Conservation (phyloP, 2,888 invertebrate species). For the Lottia gigantea region DNA sequence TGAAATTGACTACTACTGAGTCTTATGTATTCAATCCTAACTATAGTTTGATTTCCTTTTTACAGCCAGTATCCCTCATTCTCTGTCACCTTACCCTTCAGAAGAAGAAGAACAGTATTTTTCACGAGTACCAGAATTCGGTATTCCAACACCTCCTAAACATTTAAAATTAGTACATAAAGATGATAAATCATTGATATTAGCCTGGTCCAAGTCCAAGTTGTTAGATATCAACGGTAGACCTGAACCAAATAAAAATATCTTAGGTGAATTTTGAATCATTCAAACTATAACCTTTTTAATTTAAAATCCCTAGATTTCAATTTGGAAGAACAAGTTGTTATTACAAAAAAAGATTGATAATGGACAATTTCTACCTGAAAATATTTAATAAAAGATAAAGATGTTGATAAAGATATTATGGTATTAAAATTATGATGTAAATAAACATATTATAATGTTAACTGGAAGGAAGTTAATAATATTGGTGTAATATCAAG, state of each 20-base stretch:
- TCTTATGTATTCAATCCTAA: no score
- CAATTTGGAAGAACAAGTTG: no score
- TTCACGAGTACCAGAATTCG: slow-evolving; percentile 48
- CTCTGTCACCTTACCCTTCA: slow-evolving; percentile 58
- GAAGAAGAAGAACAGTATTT: slow-evolving; percentile 57
- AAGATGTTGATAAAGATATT: no score
- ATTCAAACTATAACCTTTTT: no score
- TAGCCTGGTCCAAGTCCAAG: slow-evolving; percentile 57
- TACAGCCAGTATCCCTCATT: slow-evolving; percentile 55
- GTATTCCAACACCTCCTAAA: slow-evolving; percentile 61
- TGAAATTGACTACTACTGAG: no score
- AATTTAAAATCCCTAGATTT: no score
- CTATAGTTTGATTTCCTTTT: slow-evolving; percentile 10
- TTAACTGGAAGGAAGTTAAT: no score
- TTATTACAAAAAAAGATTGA: not conserved
- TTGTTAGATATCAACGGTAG: slow-evolving; percentile 43
- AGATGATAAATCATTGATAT: slow-evolving; percentile 46
- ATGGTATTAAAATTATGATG: no score
- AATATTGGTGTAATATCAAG: no score
- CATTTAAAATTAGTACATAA: slow-evolving; percentile 48
- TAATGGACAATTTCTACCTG: not conserved
- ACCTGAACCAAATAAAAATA: slow-evolving; percentile 42
- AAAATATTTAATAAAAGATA: not conserved
- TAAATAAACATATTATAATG: no score
- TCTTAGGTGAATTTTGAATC: slow-evolving; percentile 44